Evolutionary conservation across 2,888 invertebrate species (phyloP).

Genomic region (Halictus quadricinctus): DNA sequence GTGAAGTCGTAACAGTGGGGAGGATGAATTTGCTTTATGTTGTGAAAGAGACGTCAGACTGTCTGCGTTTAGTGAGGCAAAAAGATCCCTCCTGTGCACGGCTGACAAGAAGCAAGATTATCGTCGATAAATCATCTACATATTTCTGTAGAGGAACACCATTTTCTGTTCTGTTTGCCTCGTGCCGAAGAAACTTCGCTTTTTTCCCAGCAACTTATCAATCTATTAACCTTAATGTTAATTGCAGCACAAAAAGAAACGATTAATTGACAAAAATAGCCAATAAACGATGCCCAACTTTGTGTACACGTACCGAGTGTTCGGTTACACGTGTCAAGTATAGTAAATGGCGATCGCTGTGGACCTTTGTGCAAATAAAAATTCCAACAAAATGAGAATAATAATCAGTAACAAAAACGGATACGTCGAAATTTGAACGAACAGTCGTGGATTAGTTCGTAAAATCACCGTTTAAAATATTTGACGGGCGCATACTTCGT

Average conservation of each 20-base stretch:
- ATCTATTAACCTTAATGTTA: background rate
- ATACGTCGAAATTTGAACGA: background rate
- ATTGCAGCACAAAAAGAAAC: too few relatives aligned
- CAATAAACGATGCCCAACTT: background rate
- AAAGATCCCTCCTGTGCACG: constrained; percentile 35
- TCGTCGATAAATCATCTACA: constrained; percentile 52
- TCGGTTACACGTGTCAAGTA: background rate
- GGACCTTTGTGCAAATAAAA: too few relatives aligned
- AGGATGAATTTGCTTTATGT: constrained; percentile 57
- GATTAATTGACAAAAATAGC: background rate
- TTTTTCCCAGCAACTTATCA: background rate
- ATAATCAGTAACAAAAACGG: too few relatives aligned
- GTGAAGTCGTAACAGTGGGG: constrained; percentile 35
- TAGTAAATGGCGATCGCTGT: too few relatives aligned
- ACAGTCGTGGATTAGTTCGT: background rate
- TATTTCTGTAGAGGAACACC: background rate
- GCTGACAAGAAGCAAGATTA: constrained; percentile 45
- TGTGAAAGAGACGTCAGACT: constrained; percentile 55
- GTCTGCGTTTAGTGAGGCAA: constrained; percentile 55
- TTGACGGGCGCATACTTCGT: background rate
- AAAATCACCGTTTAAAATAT: background rate
- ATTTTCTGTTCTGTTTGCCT: background rate
- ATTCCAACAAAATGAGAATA: too few relatives aligned
- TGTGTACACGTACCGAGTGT: background rate
- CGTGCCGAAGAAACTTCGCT: background rate